Conservation (phyloP, 2,113 vertebrate genomes). For the Eolophus roseicapilla region DNA sequence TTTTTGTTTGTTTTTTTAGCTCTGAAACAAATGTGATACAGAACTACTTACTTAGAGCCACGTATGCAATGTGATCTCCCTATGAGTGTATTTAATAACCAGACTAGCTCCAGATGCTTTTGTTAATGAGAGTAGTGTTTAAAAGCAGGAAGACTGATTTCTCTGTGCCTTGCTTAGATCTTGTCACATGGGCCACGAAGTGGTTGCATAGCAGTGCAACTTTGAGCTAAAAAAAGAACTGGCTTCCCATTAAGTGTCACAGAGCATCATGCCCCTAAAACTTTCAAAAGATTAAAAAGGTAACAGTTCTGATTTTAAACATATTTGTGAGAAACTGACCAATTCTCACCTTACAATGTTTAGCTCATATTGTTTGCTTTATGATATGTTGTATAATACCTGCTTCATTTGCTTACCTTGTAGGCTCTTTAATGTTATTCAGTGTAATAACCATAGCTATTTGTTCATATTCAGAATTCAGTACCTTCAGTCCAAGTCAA, state of each 20-base stretch:
- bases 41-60: background rate
- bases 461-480: background rate
- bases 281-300: background rate
- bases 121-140: background rate
- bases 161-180: background rate
- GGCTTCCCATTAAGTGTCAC: background rate
- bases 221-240: background rate
- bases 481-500: background rate
- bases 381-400: background rate
- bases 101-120: constrained; percentile 56
- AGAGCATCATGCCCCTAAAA: background rate
- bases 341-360: background rate
- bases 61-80: background rate
- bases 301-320: background rate
- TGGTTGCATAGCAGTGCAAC: background rate
- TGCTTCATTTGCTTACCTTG: background rate
- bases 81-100: background rate
- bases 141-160: background rate
- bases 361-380: background rate
- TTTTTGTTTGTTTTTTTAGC: background rate
- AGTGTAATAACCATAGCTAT: background rate
- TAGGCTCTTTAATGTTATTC: background rate
- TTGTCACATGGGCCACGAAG: constrained; percentile 16
- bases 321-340: background rate
- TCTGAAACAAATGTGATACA: background rate